Conservation (phyloP, 2,888 invertebrate genomes). For the Boloria selene region DNA sequence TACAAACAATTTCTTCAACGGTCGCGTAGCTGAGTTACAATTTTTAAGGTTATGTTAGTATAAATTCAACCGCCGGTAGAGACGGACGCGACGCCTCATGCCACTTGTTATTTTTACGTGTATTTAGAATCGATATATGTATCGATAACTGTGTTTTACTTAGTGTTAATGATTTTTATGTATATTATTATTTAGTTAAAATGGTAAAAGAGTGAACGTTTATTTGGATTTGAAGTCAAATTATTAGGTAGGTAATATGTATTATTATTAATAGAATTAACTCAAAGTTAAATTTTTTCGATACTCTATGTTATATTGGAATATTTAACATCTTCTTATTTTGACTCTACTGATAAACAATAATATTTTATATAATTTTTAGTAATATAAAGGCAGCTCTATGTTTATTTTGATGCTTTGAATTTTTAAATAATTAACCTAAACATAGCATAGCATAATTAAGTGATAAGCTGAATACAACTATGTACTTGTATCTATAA, state of each 20-base stretch:
- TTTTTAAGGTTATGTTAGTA: slow-evolving; percentile 80
- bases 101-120: slow-evolving; percentile 31
- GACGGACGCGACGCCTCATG: slow-evolving; percentile 60
- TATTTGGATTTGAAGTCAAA: slow-evolving; percentile 12
- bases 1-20: slow-evolving; percentile 74
- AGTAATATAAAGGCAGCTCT: no score
- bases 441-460: no score
- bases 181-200: slow-evolving; percentile 1
- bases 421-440: no score
- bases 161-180: background rate
- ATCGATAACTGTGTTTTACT: slow-evolving; percentile 23
- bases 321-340: no score
- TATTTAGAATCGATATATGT: slow-evolving; percentile 65
- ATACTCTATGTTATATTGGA: no score
- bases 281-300: no score
- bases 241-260: background rate
- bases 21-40: slow-evolving; percentile 61
- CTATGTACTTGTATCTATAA: no score
- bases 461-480: no score
- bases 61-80: slow-evolving; percentile 69
- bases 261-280: no score
- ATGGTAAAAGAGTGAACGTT: background rate
- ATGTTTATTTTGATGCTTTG: no score
- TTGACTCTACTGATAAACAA: no score
- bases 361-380: no score